Evolutionary conservation across 2,888 invertebrate genomes (phyloP).

Genomic region (Sclerodermus sp.): DNA sequence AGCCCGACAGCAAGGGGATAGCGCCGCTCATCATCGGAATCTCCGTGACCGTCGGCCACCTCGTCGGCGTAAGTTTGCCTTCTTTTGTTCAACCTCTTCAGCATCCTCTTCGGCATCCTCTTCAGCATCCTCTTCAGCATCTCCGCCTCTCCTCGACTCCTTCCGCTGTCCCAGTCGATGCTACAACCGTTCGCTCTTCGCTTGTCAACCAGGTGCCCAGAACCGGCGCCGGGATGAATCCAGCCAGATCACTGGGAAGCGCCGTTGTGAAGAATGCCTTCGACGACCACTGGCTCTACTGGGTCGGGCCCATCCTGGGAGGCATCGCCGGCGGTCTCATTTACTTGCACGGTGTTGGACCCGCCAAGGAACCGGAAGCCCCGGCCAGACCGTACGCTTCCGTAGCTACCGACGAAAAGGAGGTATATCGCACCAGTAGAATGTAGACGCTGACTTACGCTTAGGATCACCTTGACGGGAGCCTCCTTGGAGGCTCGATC

Average conservation of each 20-base stretch:
- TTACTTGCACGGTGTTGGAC: constrained; percentile 65
- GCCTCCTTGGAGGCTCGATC: too few species aligned
- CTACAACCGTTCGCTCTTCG: not conserved
- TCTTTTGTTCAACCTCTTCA: too few species aligned
- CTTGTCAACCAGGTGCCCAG: constrained; percentile 62
- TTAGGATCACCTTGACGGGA: too few species aligned
- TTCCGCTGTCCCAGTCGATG: too few species aligned
- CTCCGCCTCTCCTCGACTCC: too few species aligned
- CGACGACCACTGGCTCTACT: constrained; percentile 87
- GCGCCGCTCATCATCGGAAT: constrained; percentile 88
- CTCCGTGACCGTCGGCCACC: constrained; percentile 81
- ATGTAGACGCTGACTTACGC: too few species aligned
- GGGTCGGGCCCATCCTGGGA: constrained; percentile 85
- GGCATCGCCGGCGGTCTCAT: constrained; percentile 76
- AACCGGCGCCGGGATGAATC: constrained; percentile 92
- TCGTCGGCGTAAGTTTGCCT: constrained; percentile 71
- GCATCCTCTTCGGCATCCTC: too few species aligned
- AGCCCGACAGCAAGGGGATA: constrained; percentile 77
- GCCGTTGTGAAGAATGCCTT: constrained; percentile 77
- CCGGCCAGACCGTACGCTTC: constrained; percentile 48
- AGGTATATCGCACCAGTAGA: constrained; percentile 42
- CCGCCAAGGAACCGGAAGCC: constrained; percentile 46
- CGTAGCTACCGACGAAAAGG: constrained; percentile 56
- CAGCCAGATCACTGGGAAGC: constrained; percentile 85
- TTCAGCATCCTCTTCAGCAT: too few species aligned